A percentile compares a stretch with the other conserved stretches of the same genome.
These are phyloP conservation scores for Chaenogobius annularis DNA, from an alignment of 2,113 vertebrate species.

Conservation along the genomic window DNA sequence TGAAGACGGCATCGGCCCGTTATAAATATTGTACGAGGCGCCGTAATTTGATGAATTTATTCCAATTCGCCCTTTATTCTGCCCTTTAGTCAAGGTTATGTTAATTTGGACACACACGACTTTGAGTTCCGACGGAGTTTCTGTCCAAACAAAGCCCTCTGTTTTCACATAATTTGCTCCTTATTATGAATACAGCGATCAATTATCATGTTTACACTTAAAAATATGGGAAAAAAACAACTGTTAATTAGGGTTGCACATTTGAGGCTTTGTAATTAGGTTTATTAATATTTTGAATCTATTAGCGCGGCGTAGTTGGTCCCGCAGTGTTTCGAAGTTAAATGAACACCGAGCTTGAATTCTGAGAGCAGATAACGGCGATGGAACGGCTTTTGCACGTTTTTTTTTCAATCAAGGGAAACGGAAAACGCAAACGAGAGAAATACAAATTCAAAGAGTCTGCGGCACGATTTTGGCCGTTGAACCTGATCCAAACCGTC, in stretches of 20 bases:
- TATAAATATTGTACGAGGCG: conserved; percentile 61
- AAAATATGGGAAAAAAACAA: not conserved
- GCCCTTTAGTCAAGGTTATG: conserved; percentile 69
- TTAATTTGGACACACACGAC: conserved; percentile 35
- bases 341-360: not conserved
- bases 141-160: not conserved
- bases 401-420: too few relatives aligned
- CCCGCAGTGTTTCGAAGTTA: not conserved
- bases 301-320: not conserved
- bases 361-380: too few relatives aligned
- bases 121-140: conserved; percentile 4
- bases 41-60: conserved; percentile 61
- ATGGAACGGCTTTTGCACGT: too few relatives aligned
- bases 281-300: not conserved
- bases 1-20: conserved; percentile 51
- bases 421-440: too few relatives aligned
- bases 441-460: too few relatives aligned
- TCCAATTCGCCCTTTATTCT: conserved; percentile 63
- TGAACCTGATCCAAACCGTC: too few relatives aligned
- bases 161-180: conserved; percentile 3
- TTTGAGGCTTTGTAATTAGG: not conserved
- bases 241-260: not conserved
- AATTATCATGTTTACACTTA: conserved; percentile 1
- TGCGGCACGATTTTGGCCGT: too few relatives aligned
- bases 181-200: conserved; percentile 3